Evolutionary conservation across 2,113 vertebrate genomes (phyloP), one percentile per base, ranked within the genome.

Genomic region (Thunnus thynnus): DNA sequence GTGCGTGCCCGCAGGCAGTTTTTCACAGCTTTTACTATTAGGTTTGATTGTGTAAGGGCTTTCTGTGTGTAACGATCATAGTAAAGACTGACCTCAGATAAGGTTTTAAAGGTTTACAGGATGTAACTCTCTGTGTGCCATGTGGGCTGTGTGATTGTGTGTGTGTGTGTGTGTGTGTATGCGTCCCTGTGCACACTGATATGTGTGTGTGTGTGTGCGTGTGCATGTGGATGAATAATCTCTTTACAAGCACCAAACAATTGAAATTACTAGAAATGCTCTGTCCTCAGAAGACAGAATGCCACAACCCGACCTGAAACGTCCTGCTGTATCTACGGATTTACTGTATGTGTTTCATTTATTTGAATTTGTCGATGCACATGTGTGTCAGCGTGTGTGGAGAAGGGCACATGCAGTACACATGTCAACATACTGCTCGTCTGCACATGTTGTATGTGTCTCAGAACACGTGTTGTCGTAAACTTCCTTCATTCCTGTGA

Each of bases 171-270:
- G 62, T 36, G 48, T 27, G 70, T 13, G 44, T 63, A 17, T 18
- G 46, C 22, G 3, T 67, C 14, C 36, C 32, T 52, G 41, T 32
- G 30, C 25, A 50, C 2, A 48, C n/a, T 57, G 60, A n/a, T 47
- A 22, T 51, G 72, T 55, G n/a, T 17, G 64, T 61, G 44, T 56
- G 47, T 51, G 54, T 18, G 48, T 74, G n/a, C 1, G 3, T 41
- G 36, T 25, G 57, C 50, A 25, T 48, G 44, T n/a, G 51, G 54
- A 84, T 79, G 64, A 89, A 86, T 88, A 87, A 92, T 91, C 80
- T 76, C 84, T 88, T 88, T 86, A 84, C 74, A 78, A 87, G 60
- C 54, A 54, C 58, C 67, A 76, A 86, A 86, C 70, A 86, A 89
- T 87, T 72, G 11, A 88, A 89, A 90, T 91, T 69, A 86, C 63